Percentiles rank a stretch among this genome's conserved stretches.
Conservation (phyloP, 2,113 vertebrate species). For the Porphyrio hochstetteri region DNA sequence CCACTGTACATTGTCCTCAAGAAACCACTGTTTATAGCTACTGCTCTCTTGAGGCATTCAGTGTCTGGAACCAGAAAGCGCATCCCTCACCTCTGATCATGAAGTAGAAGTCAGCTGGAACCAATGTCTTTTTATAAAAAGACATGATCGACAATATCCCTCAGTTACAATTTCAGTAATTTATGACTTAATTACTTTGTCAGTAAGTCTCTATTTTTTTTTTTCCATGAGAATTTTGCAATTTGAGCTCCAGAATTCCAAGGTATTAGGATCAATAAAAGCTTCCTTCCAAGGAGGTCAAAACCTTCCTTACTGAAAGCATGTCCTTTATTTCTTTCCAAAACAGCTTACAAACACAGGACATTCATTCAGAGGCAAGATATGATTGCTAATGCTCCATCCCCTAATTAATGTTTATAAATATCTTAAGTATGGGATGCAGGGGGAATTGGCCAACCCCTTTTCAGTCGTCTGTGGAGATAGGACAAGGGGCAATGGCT, state of each 20-base stretch:
- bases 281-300: not conserved
- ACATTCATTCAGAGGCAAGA: not conserved
- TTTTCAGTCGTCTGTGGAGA: too few relatives aligned
- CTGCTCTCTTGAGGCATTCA: not conserved
- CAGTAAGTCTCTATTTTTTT: not conserved
- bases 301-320: not conserved
- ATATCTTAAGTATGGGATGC: too few relatives aligned
- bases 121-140: not conserved
- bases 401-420: too few relatives aligned
- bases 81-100: not conserved
- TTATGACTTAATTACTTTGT: not conserved
- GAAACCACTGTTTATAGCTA: not conserved
- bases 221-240: not conserved
- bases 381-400: not conserved
- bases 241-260: not conserved
- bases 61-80: not conserved
- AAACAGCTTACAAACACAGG: not conserved
- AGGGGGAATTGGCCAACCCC: too few relatives aligned
- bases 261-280: not conserved
- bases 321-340: not conserved
- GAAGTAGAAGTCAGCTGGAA: not conserved
- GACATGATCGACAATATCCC: not conserved
- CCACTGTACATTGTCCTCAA: not conserved
- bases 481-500: too few relatives aligned
- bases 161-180: not conserved